Evolutionary conservation across 2,113 vertebrate genomes (phyloP), one percentile per base, ranked within the genome.

Genomic region (Actenoides hombroni): DNA sequence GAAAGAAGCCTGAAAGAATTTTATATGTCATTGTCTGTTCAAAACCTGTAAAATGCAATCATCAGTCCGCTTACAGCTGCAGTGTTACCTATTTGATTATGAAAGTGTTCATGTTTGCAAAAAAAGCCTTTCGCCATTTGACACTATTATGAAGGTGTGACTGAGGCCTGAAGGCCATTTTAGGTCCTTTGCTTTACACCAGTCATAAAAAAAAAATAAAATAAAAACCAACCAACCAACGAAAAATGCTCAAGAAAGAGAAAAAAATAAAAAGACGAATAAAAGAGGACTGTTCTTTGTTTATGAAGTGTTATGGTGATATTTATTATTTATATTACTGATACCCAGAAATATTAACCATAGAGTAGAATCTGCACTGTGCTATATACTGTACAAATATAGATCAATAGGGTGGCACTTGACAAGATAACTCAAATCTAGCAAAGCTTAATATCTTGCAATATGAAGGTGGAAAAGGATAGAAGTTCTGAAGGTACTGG

Each of bases 291-390:
- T 44, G 11, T 19, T 42, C 3, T 33, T 54, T 83, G 4, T 37
- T 39, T 21, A 1, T 33, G 3, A 7, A 8, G 1, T 4, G 3
- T 35, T 42, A 10, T 29, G 37, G 8, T 48, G 3, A 1, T 39
- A 40, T 49, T 28, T 42, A n/a, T 71, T 35, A 49, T 61, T 83
- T 69, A 13, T 23, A 13, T 28, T 93, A 33, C 12, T 29, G 8
- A 33, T 29, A 53, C 10, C 6, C 37, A 73, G 18, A 39, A 56
- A 31, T 11, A 28, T 6, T 56, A 40, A 51, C 16, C 13, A 16
- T 10, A 42, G 7, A 37, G 26, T 13, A 57, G 11, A 42, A 56
- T 40, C 42, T 59, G 8, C 10, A 35, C 11, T 54, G 13, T 54
- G 9, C 11, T 49, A 65, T 17, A 13, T 37, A 12, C 23, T 31